These are phyloP conservation scores for Drosophila antonietae DNA, from an alignment of 2,888 invertebrate species.

Conservation along the genomic window DNA sequence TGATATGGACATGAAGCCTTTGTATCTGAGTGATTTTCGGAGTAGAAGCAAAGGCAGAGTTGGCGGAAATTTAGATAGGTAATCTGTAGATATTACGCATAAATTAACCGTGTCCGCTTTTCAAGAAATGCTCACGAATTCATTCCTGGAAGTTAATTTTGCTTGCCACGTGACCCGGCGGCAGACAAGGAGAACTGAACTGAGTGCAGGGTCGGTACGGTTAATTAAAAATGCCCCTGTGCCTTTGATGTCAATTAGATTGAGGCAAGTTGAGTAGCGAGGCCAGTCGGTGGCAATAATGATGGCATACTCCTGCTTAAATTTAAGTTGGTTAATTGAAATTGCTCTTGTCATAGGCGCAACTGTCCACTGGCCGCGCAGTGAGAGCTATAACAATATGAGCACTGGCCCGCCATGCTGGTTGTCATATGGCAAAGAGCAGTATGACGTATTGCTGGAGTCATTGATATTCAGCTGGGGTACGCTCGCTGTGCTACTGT, in stretches of 20 bases:
- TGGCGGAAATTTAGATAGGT: background rate
- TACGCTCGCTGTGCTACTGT: slow-evolving; percentile 39
- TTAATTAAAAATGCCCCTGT: slow-evolving; percentile 35
- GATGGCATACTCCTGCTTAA: background rate
- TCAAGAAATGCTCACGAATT: background rate
- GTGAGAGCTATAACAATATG: background rate
- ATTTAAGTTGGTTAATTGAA: slow-evolving; percentile 10
- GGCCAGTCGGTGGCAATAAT: background rate
- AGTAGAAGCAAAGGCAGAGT: background rate
- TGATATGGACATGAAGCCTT: no score
- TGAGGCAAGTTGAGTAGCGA: background rate
- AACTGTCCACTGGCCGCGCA: background rate
- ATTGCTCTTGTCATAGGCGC: background rate
- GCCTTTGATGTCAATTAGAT: slow-evolving; percentile 15
- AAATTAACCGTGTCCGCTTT: slow-evolving; percentile 37
- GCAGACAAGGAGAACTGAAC: slow-evolving; percentile 9
- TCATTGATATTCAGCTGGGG: slow-evolving; percentile 73
- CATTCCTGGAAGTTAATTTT: background rate
- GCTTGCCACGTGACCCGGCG: background rate
- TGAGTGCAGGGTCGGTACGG: slow-evolving; percentile 13
- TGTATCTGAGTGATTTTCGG: no score
- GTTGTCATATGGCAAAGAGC: background rate
- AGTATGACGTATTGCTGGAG: slow-evolving; percentile 20
- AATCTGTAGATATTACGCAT: slow-evolving; percentile 15
- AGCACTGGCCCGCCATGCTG: background rate